These are phyloP conservation scores for Rhizomys pruinosus DNA, from an alignment of 2,113 vertebrate species.

Conservation along the genomic window DNA sequence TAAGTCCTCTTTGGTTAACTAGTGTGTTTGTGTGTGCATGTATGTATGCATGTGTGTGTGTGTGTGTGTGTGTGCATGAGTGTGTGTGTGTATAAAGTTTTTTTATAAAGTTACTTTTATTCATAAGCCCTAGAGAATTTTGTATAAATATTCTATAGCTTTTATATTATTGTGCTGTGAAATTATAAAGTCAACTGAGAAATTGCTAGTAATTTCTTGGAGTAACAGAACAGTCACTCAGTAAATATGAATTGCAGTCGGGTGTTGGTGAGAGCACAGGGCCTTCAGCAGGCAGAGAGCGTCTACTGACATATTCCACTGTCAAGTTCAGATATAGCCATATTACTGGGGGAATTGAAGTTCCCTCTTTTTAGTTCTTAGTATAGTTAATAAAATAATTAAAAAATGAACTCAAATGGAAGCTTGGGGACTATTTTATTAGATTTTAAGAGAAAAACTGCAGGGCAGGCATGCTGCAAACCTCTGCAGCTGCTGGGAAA, in stretches of 20 bases:
- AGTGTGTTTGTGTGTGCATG: not conserved
- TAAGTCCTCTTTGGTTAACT: not conserved
- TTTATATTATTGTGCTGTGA: conserved; percentile 11
- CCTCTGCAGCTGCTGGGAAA: not conserved
- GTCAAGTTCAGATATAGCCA: not conserved
- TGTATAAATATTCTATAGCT: not conserved
- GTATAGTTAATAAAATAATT: not conserved
- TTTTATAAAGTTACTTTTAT: not conserved
- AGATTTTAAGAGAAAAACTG: not conserved
- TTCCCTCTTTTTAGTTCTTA: not conserved
- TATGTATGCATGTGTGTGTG: not conserved
- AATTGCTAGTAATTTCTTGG: not conserved
- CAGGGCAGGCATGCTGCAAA: not conserved
- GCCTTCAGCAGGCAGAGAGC: not conserved
- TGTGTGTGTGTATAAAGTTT: not conserved
- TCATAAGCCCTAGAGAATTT: not conserved
- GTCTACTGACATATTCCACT: too few species aligned
- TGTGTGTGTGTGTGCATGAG: not conserved
- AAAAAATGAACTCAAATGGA: not conserved
- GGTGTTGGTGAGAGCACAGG: too few species aligned
- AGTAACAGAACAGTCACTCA: not conserved
- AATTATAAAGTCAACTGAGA: not conserved
- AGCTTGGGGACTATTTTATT: not conserved
- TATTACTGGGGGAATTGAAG: not conserved
- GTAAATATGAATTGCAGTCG: not conserved